These are phyloP conservation scores for Pteruthius melanotis DNA, from an alignment of 2,113 vertebrate genomes.

Conservation along the genomic window DNA sequence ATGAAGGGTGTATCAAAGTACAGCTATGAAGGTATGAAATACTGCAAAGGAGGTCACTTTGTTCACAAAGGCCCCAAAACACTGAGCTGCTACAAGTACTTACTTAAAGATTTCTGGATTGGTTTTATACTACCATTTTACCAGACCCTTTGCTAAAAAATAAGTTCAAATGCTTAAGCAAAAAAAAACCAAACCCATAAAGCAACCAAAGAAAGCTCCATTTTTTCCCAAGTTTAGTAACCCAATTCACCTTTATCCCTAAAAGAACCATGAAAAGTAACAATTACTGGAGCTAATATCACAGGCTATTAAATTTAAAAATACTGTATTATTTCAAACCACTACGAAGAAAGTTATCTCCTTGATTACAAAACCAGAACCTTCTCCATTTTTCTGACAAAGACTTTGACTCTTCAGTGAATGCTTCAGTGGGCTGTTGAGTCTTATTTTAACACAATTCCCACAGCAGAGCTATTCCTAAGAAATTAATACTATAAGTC, in stretches of 20 bases:
- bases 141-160: background rate
- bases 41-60: background rate
- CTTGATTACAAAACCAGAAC: background rate
- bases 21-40: background rate
- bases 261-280: background rate
- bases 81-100: background rate
- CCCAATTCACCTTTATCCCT: background rate
- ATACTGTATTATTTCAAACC: background rate
- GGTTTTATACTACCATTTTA: background rate
- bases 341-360: background rate
- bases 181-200: background rate
- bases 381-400: background rate
- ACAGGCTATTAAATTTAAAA: background rate
- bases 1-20: background rate
- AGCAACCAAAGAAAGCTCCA: rapidly evolving
- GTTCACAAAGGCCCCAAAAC: background rate
- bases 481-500: background rate
- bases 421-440: background rate
- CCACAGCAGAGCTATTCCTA: background rate
- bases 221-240: background rate
- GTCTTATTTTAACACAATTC: background rate
- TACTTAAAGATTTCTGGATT: background rate
- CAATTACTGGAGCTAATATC: background rate
- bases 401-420: background rate
- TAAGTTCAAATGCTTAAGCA: background rate